Evolutionary conservation across 2,797 vertebrate genomes (phyloP), one percentile per base, ranked within the genome.

Genomic region (Poecilia wingei): DNA sequence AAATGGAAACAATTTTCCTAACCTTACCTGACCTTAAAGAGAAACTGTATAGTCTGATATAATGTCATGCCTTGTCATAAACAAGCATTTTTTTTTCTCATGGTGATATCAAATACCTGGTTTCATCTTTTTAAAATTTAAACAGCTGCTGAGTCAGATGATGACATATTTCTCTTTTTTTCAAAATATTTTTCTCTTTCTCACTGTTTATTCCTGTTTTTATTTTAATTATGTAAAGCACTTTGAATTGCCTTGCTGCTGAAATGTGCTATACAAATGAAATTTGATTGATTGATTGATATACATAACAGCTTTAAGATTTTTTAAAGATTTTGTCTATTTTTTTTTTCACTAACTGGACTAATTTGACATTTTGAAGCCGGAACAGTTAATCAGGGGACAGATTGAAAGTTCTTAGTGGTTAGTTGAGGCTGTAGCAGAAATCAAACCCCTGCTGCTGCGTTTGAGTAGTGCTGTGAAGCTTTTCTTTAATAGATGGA

Each of bases 381-480:
- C 1, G 2, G 14, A 20, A 10, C 6, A 39, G 7, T 66, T 22
- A 66, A 9, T 39, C 59, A 64, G 16, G 61, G 33, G 5, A 39
- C 16, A 22, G 18, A 39, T 20, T 39, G 33, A 66, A 36, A 66
- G 61, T 66, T 36, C 33, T 39, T 18, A 39, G 61, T 39, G 61
- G 61, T 39, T 66, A 39, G 33, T 39, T 66, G 18, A 66, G 33
- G 25, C 14, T 33, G 43, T 6, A 9, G 22, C 33, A 39, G 33
- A 41, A 74, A 74, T 74, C 47, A 74, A 55, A 13, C 33, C 33
- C 47, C 72, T 74, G 72, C 72, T 55, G 72, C 20, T 53, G 47
- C 13, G 31, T 64, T 18, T 51, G 47, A 49, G 46, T 2, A 25
- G 14, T 1, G 22, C 20, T 53, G 31, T 51, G 18, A 73, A 36